Evolutionary conservation across 2,888 invertebrate genomes (phyloP), one percentile per base, ranked within the genome.

Genomic region (Tinea semifulvella): DNA sequence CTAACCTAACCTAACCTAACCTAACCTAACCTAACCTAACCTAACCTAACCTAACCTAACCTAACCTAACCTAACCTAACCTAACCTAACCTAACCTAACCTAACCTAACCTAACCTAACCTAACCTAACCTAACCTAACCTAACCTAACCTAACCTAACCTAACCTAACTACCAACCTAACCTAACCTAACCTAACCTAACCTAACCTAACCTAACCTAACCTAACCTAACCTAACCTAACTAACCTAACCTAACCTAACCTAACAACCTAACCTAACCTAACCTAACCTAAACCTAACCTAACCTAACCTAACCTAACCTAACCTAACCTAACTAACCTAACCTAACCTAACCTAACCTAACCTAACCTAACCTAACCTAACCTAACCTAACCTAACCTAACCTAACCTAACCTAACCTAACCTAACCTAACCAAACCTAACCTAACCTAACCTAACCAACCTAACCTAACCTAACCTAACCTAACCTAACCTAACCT

Each of bases 141-240:
- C 43, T 31, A 31, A 43, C 28, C 43, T 31, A 39, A 45, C 38
- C 45, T 39, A 26, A 45, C 38, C 44, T 39, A 39, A 45, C 38
- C 45, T 36, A 22, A 44, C 35, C 44, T n/a, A n/a, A n/a, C n/a
- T n/a, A n/a, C n/a, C n/a, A 26, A 44, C 44, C 44, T 44, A 44
- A 44, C 44, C 44, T 44, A 44, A 44, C 44, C 35, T 28, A 44
- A 17, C 44, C 44, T 44, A 44, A 44, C 44, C 44, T 44, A 44
- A 44, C 44, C 44, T 44, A 44, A 44, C 44, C 44, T 44, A 44
- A 44, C 44, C 44, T 35, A 44, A 44, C 44, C 44, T 35, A 44
- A 44, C 44, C 44, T 44, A 44, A 44, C 44, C 44, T 44, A 44
- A 44, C 44, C 35, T 35, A 44, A 31, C 44, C 22, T 35, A 44